phyloP scores from a whole-genome alignment of 64 coral and sea anemone genomes.

The Exaiptasia diaphana region DNA sequence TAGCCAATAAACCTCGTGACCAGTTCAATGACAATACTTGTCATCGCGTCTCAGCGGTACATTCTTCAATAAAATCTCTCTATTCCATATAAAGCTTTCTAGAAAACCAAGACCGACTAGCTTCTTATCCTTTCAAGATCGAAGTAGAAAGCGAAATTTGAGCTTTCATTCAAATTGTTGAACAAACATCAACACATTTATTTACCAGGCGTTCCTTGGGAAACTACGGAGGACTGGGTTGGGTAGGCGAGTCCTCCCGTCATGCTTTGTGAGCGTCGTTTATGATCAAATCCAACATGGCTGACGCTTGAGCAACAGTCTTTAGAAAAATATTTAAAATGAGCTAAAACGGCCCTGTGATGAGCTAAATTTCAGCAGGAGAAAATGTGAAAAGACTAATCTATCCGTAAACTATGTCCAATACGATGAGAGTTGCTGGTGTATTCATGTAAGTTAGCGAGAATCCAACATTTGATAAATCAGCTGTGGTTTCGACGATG shows the following conservation, averaged over 20 bases:
- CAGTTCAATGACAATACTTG: neutral
- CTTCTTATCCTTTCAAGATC: too few relatives aligned
- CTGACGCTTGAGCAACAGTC: neutral
- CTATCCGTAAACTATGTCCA: neutral
- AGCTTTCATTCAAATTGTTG: too few relatives aligned
- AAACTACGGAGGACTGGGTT: neutral
- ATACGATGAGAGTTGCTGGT: neutral
- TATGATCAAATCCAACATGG: conserved; percentile 16
- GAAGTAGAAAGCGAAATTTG: too few relatives aligned
- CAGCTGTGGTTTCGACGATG: neutral
- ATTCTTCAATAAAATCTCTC: too few relatives aligned
- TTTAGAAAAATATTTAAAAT: neutral
- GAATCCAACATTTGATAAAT: neutral
- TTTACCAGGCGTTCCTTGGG: neutral
- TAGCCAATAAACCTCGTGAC: neutral
- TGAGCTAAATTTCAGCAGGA: neutral
- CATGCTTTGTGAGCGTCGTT: neutral
- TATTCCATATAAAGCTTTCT: too few relatives aligned
- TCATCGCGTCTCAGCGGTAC: too few relatives aligned
- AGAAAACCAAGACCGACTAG: too few relatives aligned
- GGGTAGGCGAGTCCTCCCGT: conserved; percentile 2
- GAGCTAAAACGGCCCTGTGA: neutral
- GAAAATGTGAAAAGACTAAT: neutral
- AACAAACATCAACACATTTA: too few relatives aligned
- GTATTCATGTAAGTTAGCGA: neutral